These are phyloP conservation scores for Vultur gryphus DNA, from an alignment of 2,797 vertebrate species.

Conservation along the genomic window DNA sequence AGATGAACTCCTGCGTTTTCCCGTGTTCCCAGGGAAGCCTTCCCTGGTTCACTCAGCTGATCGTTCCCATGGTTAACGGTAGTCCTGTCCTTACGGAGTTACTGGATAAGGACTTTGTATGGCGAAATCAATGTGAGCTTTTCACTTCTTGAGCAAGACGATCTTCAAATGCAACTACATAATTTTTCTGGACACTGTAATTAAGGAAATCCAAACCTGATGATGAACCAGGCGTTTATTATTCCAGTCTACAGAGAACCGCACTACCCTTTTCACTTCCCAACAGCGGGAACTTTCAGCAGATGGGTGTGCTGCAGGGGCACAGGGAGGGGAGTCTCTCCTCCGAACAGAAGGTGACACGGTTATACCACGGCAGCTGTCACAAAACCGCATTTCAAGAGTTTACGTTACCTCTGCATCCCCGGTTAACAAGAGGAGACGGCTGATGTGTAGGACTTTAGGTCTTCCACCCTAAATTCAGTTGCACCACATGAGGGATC, in stretches of 20 bases:
- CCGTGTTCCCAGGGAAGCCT: background rate
- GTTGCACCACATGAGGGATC: background rate
- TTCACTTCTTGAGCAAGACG: background rate
- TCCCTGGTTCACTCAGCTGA: background rate
- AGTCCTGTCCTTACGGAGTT: background rate
- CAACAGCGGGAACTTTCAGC: background rate
- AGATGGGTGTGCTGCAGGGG: background rate
- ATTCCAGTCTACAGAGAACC: background rate
- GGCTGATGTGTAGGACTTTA: too few species aligned
- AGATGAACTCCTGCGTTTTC: background rate
- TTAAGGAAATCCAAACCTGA: background rate
- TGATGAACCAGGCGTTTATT: accelerated
- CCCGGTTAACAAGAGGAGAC: background rate
- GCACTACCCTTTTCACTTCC: background rate
- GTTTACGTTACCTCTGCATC: background rate
- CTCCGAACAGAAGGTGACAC: accelerated
- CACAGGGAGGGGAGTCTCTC: background rate
- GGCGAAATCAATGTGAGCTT: background rate
- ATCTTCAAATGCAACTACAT: background rate
- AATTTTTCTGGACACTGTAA: background rate
- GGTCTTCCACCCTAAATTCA: background rate
- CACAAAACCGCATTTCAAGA: accelerated
- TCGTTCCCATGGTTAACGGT: accelerated
- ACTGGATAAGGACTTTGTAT: background rate
- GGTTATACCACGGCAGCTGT: accelerated